A percentile compares a stretch with the other conserved stretches of the same genome.
phyloP scores from a whole-genome alignment of 2,888 invertebrate species.

The Malachius bipustulatus region DNA sequence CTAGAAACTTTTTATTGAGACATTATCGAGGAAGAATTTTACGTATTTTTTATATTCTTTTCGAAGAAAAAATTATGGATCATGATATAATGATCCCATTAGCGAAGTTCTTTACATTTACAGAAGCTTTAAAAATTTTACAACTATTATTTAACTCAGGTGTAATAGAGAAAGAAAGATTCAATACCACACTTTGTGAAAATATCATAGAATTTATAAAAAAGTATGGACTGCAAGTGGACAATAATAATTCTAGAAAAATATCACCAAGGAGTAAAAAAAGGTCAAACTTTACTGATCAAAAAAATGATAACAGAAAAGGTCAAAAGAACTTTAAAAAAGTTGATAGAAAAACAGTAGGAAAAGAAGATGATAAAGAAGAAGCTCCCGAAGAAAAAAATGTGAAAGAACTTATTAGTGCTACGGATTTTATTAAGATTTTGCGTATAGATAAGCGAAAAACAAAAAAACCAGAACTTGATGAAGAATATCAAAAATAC shows the following conservation, averaged over 20 bases:
- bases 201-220: conserved; percentile 17
- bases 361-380: neutral
- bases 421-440: neutral
- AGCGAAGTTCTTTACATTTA: conserved; percentile 23
- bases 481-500: conserved; percentile 21
- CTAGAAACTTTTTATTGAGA: conserved; percentile 19
- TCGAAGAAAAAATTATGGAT: conserved; percentile 21
- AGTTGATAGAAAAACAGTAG: neutral
- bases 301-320: conserved; percentile 12
- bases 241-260: no score
- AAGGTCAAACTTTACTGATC: conserved; percentile 1
- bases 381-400: neutral
- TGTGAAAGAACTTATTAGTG: neutral
- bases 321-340: conserved; percentile 5
- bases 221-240: conserved; percentile 12
- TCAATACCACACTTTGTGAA: conserved; percentile 12
- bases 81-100: conserved; percentile 16
- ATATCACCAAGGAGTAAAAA: no score
- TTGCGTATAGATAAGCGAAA: no score
- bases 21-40: conserved; percentile 22
- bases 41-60: conserved; percentile 23
- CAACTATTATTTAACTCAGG: conserved; percentile 23
- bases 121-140: conserved; percentile 19
- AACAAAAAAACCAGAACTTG: no score
- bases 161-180: conserved; percentile 16